Evolutionary conservation across 2,797 vertebrate genomes (phyloP).

Genomic region (Hapalemur alaotrensis): DNA sequence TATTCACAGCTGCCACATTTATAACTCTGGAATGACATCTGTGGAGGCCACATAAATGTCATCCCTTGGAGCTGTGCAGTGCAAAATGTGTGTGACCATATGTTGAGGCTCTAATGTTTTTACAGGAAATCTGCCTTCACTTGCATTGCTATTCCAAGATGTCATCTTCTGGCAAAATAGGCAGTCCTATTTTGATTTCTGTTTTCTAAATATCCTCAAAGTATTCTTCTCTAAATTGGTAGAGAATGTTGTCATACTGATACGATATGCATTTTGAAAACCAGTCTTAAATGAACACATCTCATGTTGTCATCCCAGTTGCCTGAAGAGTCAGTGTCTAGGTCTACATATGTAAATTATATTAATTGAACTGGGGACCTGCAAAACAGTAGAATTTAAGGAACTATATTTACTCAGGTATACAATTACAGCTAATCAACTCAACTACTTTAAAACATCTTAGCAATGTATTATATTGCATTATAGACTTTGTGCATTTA

Average conservation of each 20-base stretch:
- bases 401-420: neutral
- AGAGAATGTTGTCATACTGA: neutral
- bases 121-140: neutral
- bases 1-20: neutral
- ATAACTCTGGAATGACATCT: neutral
- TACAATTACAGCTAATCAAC: neutral
- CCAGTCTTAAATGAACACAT: neutral
- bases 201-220: neutral
- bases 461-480: neutral
- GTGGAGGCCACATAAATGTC: accelerated
- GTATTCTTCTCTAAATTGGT: neutral
- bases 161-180: neutral
- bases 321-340: neutral
- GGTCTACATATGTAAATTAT: neutral
- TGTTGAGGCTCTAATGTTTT: neutral
- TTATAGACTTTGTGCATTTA: neutral
- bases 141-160: neutral
- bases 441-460: neutral
- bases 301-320: neutral
- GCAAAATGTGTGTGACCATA: neutral
- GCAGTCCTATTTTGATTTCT: neutral
- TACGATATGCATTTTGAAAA: neutral
- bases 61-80: neutral
- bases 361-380: neutral
- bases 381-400: neutral